These are phyloP conservation scores for Biston stratarius DNA, from an alignment of 2,888 invertebrate species.

Conservation along the genomic window DNA sequence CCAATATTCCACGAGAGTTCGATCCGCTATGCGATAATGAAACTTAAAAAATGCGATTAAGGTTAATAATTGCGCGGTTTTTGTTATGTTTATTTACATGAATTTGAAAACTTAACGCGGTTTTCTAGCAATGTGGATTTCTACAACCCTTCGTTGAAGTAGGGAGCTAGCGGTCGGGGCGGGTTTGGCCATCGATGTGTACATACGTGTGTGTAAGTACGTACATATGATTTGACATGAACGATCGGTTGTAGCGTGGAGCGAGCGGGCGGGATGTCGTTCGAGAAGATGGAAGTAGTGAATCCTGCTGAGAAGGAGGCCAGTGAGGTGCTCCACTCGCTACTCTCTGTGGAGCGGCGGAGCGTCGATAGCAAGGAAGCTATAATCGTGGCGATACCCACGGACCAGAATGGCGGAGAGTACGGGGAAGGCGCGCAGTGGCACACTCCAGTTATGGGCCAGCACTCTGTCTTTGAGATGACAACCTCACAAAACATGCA, in stretches of 20 bases:
- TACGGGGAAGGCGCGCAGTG: conserved; percentile 87
- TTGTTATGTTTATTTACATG: conserved; percentile 87
- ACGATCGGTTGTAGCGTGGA: conserved; percentile 79
- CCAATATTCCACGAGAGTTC: conserved; percentile 87
- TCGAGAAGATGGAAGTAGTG: conserved; percentile 87
- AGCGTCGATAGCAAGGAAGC: conserved; percentile 87
- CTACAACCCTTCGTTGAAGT: conserved; percentile 48
- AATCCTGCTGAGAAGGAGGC: conserved; percentile 90
- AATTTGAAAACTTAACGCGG: conserved; percentile 86
- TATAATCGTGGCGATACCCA: conserved; percentile 80
- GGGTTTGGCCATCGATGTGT: conserved; percentile 73
- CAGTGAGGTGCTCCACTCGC: conserved; percentile 89
- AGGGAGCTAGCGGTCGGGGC: conserved; percentile 70
- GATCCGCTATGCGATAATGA: conserved; percentile 88
- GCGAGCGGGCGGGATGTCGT: conserved; percentile 75
- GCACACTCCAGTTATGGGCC: conserved; percentile 88
- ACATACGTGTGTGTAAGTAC: conserved; percentile 79
- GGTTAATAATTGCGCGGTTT: conserved; percentile 87
- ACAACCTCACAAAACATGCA: conserved; percentile 74
- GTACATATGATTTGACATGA: conserved; percentile 82
- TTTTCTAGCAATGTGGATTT: conserved; percentile 73
- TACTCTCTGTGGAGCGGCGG: conserved; percentile 88
- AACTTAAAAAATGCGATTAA: conserved; percentile 88
- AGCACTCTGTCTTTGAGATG: conserved; percentile 83
- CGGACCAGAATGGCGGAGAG: conserved; percentile 79